Conservation (phyloP, 2,113 vertebrate genomes). For the Clarias macrocephalus region DNA sequence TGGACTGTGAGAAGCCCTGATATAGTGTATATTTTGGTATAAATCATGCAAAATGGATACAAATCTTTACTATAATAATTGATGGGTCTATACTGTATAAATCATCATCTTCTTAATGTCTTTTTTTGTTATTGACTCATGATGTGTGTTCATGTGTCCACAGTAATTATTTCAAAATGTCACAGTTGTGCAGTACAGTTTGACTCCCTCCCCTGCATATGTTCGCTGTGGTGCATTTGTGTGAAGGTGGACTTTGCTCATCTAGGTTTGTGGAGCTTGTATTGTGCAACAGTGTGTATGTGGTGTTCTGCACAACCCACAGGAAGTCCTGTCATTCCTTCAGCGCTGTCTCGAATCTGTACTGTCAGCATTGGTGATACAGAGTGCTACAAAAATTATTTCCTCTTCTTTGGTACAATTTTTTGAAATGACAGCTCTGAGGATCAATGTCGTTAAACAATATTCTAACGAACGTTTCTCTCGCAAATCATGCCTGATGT, state of each 20-base stretch:
- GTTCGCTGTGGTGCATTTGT: neutral
- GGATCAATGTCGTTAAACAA: neutral
- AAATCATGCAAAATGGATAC: neutral
- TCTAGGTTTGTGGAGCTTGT: neutral
- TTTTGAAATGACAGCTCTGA: too few relatives aligned
- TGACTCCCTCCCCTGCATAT: neutral
- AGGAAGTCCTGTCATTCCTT: conserved; percentile 36
- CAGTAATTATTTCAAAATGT: neutral
- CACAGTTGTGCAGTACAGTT: neutral
- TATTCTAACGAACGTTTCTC: neutral
- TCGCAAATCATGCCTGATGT: neutral
- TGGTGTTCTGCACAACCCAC: conserved; percentile 9
- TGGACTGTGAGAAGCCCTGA: too few relatives aligned
- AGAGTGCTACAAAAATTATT: neutral
- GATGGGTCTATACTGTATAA: neutral
- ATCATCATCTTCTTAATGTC: neutral
- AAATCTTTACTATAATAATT: neutral
- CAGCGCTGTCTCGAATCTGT: neutral
- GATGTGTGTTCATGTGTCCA: neutral
- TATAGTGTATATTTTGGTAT: neutral
- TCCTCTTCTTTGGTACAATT: neutral
- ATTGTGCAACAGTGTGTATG: conserved; percentile 13
- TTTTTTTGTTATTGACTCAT: neutral
- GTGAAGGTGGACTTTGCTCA: neutral
- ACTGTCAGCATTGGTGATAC: neutral